Evolutionary conservation across 92 coral and sea anemone genomes (phyloP).

Genomic region (Desmophyllum pertusum): DNA sequence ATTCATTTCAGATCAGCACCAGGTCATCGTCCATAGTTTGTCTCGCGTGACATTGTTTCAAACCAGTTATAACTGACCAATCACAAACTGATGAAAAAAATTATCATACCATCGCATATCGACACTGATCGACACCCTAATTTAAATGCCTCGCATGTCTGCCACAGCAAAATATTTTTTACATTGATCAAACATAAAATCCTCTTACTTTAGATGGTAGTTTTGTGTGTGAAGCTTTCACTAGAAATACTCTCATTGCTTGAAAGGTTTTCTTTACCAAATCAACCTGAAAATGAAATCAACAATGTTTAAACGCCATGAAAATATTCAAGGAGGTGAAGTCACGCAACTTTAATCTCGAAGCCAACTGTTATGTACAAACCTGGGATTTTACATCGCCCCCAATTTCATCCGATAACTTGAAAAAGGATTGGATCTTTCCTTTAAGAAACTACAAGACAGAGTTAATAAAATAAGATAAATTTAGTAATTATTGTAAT

Average conservation of each 20-base stretch:
- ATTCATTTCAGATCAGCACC: no score
- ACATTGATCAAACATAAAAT: neutral
- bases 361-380: neutral
- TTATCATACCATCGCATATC: neutral
- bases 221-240: constrained; percentile 54
- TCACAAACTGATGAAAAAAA: neutral
- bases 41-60: constrained; percentile 11
- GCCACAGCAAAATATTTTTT: neutral
- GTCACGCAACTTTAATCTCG: constrained; percentile 33
- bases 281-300: constrained; percentile 47
- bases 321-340: neutral
- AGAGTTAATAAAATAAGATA: neutral
- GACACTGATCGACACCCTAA: neutral
- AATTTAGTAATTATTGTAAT: neutral
- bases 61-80: neutral
- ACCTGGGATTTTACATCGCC: constrained; percentile 76
- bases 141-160: neutral
- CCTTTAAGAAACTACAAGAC: constrained; percentile 61
- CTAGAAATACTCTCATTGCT: constrained; percentile 60
- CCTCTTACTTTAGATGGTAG: constrained; percentile 62
- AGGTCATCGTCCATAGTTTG: no score
- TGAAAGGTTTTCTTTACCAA: constrained; percentile 62
- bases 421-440: constrained; percentile 50
- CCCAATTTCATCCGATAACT: constrained; percentile 71
- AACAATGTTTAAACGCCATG: neutral